These are phyloP conservation scores for Semnornis frantzii DNA, from an alignment of 2,113 vertebrate genomes.

Conservation along the genomic window DNA sequence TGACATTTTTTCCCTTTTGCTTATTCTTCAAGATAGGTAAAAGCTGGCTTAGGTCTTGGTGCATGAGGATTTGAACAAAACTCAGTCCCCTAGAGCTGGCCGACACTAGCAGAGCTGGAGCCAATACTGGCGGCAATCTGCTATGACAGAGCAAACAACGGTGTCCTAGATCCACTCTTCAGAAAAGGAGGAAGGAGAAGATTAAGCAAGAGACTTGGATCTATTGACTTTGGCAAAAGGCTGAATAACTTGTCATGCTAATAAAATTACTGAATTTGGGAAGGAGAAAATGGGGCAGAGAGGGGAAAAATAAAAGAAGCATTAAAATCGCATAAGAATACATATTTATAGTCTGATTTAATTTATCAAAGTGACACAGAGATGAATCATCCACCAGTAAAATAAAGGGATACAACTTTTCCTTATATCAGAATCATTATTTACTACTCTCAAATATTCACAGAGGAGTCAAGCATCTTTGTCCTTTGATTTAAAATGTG, in stretches of 20 bases:
- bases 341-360: constrained; percentile 52
- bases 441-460: constrained; percentile 47
- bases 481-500: constrained; percentile 36
- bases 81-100: not conserved
- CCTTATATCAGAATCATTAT: constrained; percentile 42
- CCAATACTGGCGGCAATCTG: constrained; percentile 25
- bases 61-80: constrained; percentile 1
- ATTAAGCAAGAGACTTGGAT: constrained; percentile 52
- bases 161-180: constrained; percentile 40
- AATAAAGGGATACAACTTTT: constrained; percentile 22
- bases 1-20: constrained; percentile 28
- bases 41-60: not conserved
- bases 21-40: constrained; percentile 62
- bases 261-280: constrained; percentile 45
- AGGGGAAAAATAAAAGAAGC: not conserved
- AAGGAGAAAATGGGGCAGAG: constrained; percentile 7
- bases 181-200: constrained; percentile 26
- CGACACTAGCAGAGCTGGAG: not conserved
- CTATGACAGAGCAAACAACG: constrained; percentile 48
- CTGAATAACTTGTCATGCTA: constrained; percentile 45
- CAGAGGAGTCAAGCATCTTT: not conserved
- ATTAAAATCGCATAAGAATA: constrained; percentile 47
- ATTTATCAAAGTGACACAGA: constrained; percentile 49
- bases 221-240: constrained; percentile 37
- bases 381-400: constrained; percentile 43